Conservation (phyloP, 2,797 vertebrate species). For the Hirundo rustica region DNA sequence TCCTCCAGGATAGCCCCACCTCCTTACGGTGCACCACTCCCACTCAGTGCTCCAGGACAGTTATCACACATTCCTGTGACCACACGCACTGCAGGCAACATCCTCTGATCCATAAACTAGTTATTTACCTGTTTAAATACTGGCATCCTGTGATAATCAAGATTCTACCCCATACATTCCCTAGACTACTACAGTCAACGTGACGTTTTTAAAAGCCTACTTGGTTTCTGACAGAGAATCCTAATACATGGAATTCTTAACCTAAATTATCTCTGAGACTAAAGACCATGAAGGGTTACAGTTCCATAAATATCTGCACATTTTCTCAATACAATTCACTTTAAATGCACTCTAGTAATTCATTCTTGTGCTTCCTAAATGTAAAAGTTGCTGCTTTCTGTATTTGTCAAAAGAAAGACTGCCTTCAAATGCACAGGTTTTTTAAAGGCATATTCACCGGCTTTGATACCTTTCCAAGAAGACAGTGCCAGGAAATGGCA, state of each 20-base stretch:
- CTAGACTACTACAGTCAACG: background rate
- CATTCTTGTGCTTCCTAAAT: background rate
- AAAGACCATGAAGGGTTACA: background rate
- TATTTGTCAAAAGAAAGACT: background rate
- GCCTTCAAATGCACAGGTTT: background rate
- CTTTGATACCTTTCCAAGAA: background rate
- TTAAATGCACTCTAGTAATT: background rate
- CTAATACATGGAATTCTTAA: background rate
- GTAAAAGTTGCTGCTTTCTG: background rate
- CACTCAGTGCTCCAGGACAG: background rate
- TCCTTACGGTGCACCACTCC: background rate
- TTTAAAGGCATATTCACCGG: background rate
- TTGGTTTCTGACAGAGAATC: background rate
- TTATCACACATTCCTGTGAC: background rate
- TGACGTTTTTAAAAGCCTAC: background rate
- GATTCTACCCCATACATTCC: background rate
- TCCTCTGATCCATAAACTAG: background rate
- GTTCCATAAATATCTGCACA: background rate
- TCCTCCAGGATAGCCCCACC: background rate
- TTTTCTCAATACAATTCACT: background rate
- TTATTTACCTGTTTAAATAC: background rate
- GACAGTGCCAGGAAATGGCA: background rate
- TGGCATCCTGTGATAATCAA: background rate
- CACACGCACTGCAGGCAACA: background rate
- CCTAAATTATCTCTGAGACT: background rate